Evolutionary conservation across 2,888 invertebrate genomes (phyloP), one percentile per base, ranked within the genome.

Genomic region (Pomacea canaliculata): DNA sequence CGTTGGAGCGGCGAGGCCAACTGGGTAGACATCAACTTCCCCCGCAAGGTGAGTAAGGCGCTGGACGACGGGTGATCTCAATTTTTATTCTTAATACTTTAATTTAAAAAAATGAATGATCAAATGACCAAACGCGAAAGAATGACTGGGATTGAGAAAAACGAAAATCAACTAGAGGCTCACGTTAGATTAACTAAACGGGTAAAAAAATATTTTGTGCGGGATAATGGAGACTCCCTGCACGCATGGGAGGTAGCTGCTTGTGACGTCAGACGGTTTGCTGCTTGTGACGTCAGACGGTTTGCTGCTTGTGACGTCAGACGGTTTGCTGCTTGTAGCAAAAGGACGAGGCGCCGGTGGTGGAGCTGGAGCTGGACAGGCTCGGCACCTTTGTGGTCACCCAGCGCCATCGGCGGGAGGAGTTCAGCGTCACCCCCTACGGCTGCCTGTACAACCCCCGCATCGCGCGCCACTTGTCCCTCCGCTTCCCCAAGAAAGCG

Each of bases 401-500:
- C 23, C 86, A 86, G 51, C 80, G 82, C 10, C 87, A 87, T 9
- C 86, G 85, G 79, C 83, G 79, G 49, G 90, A 90, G 75, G 66
- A 80, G 27, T 89, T 90, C 74, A 85, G 85, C 62, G 85, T 90
- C 59, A 88, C 89, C 0, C 81, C 83, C 27, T 86, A 87, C 73
- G 90, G 90, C 10, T 87, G 87, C 71, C 84, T 90, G 10, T 87
- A 89, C 85, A 88, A 88, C 71, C 83, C 89, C 66, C 82, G 86
- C 18, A 81, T 89, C n/a, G 85, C 83, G 79, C 83, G 87, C 18
- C 87, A 88, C 76, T 87, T 90, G 73, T 86, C 86, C 23, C 80
- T 89, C 19, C 78, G 90, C 27, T 89, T 90, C 72, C 89, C 90
- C 23, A 90, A 89, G 84, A 88, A 87, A 76, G 85, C 89, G 16